Conservation (phyloP, 2,797 vertebrate genomes). For the Macropodus opercularis region DNA sequence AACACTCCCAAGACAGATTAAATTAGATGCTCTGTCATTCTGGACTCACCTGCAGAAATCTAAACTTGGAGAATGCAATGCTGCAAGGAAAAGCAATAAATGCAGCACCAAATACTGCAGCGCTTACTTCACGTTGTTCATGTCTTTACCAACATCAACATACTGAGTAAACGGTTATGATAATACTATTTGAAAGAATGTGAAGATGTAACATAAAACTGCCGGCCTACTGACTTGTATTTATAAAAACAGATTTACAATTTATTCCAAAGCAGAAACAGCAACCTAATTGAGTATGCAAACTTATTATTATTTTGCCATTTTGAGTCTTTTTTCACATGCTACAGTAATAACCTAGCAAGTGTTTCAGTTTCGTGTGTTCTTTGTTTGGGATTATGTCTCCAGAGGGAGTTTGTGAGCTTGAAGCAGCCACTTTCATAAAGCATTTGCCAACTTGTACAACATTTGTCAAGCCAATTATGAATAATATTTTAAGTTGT, state of each 20-base stretch:
- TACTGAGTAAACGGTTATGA: background rate
- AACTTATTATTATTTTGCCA: background rate
- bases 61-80: conserved; percentile 69
- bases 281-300: background rate
- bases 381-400: too few species aligned
- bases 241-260: background rate
- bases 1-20: conserved; percentile 69
- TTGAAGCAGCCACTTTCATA: too few species aligned
- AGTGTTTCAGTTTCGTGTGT: background rate
- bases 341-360: background rate
- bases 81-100: conserved; percentile 56
- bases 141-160: background rate
- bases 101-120: conserved; percentile 6
- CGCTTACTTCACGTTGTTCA: conserved; percentile 10
- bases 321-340: background rate
- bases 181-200: background rate
- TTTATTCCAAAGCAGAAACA: background rate
- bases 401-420: too few species aligned
- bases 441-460: too few species aligned
- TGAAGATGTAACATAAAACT: background rate
- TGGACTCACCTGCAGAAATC: conserved; percentile 79
- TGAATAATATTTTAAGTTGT: background rate
- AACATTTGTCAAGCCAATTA: background rate
- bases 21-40: conserved; percentile 71
- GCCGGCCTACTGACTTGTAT: too few species aligned